Evolutionary conservation across 1,140 invertebrate species (phyloP), one percentile per base, ranked within the genome.

Genomic region (Doryteuthis pealeii): DNA sequence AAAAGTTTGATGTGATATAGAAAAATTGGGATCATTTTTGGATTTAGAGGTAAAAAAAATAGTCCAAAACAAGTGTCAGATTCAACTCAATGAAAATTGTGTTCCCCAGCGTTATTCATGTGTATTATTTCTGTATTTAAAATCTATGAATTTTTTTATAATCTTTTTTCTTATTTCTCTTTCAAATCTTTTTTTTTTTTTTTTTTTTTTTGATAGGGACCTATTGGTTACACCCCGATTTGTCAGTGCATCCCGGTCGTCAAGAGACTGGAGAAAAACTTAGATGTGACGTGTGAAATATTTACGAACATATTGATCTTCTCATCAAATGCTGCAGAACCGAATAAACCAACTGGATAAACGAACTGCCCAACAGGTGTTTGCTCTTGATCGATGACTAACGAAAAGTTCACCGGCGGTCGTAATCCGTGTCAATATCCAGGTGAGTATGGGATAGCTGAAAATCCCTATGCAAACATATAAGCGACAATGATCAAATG

Each of bases 231-330:
- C 12, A 93, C 94, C 0, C 94, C 94, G 81, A 93, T 93, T 1
- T 95, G 93, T 84, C 93, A 93, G 81, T 94, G 93, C 84, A 92
- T 91, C 0, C 93, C 93, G 5, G 93, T 96, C 81, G 93, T 97
- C 83, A 91, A 93, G 76, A 93, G 95, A 75, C 92, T 97, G 84
- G 95, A 97, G 86, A 92, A 94, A 68, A 93, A 93, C 76, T 84
- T 97, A 18, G 94, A 95, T 80, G 91, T 92, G 77, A 94, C 96
- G 81, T 94, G 95, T 75, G 92, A 94, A 94, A 96, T 80, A 82
- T 97, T 3, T 94, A 95, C 81, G 91, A 93, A 26, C 93, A 94
- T 77, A 93, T 96, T 14, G 92, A 94, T 82, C 92, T 76, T 93
- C 93, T 4, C 93, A 95, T 80, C 92, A 94, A 74, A 91, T 79